These are phyloP conservation scores for Macrosteles quadrilineatus DNA, from an alignment of 1,140 invertebrate genomes.

Conservation along the genomic window DNA sequence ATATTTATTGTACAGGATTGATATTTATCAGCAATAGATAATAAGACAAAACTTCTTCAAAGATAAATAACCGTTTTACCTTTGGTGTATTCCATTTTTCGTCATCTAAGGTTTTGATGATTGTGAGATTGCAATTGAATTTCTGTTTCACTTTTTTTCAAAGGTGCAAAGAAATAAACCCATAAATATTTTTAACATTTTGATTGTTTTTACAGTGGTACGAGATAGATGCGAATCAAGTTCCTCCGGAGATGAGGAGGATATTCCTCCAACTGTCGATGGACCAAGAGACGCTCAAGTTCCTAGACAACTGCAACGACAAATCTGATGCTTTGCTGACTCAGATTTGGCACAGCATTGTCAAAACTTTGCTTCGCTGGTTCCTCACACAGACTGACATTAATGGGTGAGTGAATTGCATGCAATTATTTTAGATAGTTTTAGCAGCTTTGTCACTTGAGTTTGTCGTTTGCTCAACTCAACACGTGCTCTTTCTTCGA, in stretches of 20 bases:
- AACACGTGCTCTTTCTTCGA: background rate
- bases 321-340: slow-evolving; percentile 75
- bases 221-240: slow-evolving; percentile 53
- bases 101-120: too few relatives aligned
- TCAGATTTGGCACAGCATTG: slow-evolving; percentile 73
- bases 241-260: slow-evolving; percentile 52
- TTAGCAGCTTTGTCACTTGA: background rate
- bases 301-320: slow-evolving; percentile 68
- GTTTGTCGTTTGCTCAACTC: background rate
- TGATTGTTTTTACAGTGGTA: too few relatives aligned
- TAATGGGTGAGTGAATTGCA: slow-evolving; percentile 68
- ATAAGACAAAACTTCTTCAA: too few relatives aligned
- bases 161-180: too few relatives aligned
- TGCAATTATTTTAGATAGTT: background rate
- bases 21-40: too few relatives aligned
- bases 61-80: too few relatives aligned
- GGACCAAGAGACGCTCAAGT: slow-evolving; percentile 70
- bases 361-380: slow-evolving; percentile 65
- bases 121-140: too few relatives aligned
- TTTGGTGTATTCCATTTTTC: too few relatives aligned
- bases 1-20: too few relatives aligned
- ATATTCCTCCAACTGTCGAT: slow-evolving; percentile 64
- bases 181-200: too few relatives aligned
- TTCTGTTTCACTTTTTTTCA: too few relatives aligned
- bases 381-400: slow-evolving; percentile 83